Percentiles rank a stretch among this genome's conserved stretches.
These are phyloP conservation scores for Bolinopsis microptera DNA, from an alignment of 37 sponge, comb jelly and placozoan species.

Conservation along the genomic window DNA sequence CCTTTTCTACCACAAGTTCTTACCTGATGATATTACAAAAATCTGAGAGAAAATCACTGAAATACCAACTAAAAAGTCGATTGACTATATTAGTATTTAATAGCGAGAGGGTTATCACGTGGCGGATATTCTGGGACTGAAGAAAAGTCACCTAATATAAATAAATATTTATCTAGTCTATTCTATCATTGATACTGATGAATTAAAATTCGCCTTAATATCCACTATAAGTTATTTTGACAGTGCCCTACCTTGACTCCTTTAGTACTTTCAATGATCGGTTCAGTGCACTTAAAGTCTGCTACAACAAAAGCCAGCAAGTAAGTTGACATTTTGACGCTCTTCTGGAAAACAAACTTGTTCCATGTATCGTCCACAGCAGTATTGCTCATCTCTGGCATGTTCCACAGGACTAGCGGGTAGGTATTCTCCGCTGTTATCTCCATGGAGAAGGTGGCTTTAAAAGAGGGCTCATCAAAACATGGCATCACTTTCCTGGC, in stretches of 20 bases:
- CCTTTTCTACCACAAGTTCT: conserved; percentile 29
- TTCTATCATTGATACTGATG: too few species aligned
- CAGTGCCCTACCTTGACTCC: conserved; percentile 51
- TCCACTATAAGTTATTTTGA: too few species aligned
- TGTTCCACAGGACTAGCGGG: conserved; percentile 64
- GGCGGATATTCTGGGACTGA: too few species aligned
- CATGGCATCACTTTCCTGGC: conserved; percentile 57
- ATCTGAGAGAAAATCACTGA: too few species aligned
- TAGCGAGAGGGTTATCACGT: too few species aligned
- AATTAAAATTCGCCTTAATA: too few species aligned
- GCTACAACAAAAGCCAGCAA: conserved; percentile 65
- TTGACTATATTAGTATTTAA: too few species aligned
- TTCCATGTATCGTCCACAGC: background rate
- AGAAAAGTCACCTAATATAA: too few species aligned
- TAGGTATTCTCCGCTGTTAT: conserved; percentile 45
- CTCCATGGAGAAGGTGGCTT: conserved; percentile 49
- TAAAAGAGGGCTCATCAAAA: conserved; percentile 51
- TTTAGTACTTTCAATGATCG: background rate
- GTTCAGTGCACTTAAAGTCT: conserved; percentile 50
- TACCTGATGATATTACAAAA: conserved; percentile 8
- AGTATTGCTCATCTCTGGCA: conserved; percentile 10
- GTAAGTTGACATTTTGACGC: conserved; percentile 64
- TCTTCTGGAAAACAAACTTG: conserved; percentile 26
- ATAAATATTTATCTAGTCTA: too few species aligned
- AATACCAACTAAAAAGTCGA: too few species aligned